These are phyloP conservation scores for Astropecten irregularis DNA, from an alignment of 53 echinoderm and acorn worm species.

Conservation along the genomic window DNA sequence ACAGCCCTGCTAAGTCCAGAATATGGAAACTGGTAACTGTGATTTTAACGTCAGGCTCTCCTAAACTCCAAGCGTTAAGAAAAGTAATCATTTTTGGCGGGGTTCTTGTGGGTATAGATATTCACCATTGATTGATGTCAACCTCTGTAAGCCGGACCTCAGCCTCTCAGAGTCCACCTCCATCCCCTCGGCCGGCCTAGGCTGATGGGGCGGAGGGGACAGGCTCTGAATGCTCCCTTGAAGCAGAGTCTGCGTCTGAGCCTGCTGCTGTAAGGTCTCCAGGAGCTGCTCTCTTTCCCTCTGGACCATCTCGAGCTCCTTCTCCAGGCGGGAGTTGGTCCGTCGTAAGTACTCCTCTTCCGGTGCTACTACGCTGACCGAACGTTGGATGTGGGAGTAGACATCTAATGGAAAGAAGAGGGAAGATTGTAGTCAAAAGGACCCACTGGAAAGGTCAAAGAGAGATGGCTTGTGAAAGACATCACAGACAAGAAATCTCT, in stretches of 20 bases:
- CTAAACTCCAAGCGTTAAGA: no score
- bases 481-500: not conserved
- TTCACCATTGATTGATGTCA: conserved; percentile 18
- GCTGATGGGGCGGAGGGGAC: conserved; percentile 32
- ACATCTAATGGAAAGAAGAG: conserved; percentile 21
- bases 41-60: no score
- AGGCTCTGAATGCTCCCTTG: conserved; percentile 28
- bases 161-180: not conserved
- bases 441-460: not conserved
- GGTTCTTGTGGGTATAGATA: no score
- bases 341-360: conserved; percentile 71
- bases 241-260: conserved; percentile 43
- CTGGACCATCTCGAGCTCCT: conserved; percentile 80
- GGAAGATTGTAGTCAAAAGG: no score
- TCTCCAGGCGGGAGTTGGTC: conserved; percentile 80
- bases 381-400: conserved; percentile 68
- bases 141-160: not conserved
- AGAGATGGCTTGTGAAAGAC: not conserved
- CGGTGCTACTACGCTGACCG: not conserved
- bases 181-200: not conserved
- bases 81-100: no score
- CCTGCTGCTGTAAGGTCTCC: conserved; percentile 76
- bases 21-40: no score
- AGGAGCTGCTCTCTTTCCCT: conserved; percentile 80
- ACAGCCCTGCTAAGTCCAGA: no score